phyloP scores from a whole-genome alignment of 2,888 invertebrate genomes.

The Tortrix viridana region DNA sequence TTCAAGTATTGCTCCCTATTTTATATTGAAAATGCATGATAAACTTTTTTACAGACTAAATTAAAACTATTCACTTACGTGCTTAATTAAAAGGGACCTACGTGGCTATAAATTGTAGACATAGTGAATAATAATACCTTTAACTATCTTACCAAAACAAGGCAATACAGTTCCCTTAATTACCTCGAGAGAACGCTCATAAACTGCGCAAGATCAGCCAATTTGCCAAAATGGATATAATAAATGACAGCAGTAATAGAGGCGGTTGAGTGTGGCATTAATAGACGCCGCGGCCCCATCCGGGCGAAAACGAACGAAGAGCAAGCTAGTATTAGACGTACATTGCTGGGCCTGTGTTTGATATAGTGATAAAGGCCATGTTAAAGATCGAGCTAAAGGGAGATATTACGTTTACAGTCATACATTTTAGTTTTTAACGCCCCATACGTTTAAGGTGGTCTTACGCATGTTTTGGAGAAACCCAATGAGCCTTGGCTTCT shows the following conservation, averaged over 20 bases:
- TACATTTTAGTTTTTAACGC: background rate
- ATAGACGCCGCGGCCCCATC: slow-evolving; percentile 63
- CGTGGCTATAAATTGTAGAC: slow-evolving; percentile 33
- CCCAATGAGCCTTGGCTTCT: no score
- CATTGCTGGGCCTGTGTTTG: slow-evolving; percentile 18
- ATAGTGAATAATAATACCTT: slow-evolving; percentile 35
- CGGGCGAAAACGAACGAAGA: slow-evolving; percentile 9
- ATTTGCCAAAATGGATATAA: slow-evolving; percentile 83
- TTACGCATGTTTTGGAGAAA: no score
- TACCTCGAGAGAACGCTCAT: slow-evolving; percentile 46
- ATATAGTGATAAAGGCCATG: background rate
- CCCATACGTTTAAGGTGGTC: no score
- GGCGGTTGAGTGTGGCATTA: slow-evolving; percentile 82
- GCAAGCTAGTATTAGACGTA: slow-evolving; percentile 13
- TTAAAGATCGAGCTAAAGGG: background rate
- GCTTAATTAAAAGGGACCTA: slow-evolving; percentile 28
- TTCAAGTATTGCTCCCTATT: no score
- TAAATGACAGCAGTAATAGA: slow-evolving; percentile 83
- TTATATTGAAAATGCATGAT: background rate
- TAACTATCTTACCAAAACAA: slow-evolving; percentile 38
- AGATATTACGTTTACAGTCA: background rate
- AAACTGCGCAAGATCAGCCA: slow-evolving; percentile 70
- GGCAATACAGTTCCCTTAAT: slow-evolving; percentile 55
- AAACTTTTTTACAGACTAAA: background rate
- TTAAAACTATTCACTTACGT: slow-evolving; percentile 3